A percentile compares a stretch with the other conserved stretches of the same genome.
phyloP scores from a whole-genome alignment of 2,888 invertebrate species.

The Chrysolina oricalcia region DNA sequence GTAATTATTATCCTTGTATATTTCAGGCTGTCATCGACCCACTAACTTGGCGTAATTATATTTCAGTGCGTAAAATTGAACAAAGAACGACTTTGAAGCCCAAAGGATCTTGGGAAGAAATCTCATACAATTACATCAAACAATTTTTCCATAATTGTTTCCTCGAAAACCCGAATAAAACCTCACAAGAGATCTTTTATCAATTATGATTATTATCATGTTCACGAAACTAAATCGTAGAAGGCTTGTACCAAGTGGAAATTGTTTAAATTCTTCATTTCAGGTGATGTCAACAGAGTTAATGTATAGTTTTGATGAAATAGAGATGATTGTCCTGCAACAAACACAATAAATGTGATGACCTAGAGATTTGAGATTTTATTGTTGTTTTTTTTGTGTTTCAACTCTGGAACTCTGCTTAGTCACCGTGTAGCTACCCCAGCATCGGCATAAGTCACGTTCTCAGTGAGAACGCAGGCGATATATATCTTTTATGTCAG shows the following conservation, averaged over 20 bases:
- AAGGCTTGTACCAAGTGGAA: conserved; percentile 8
- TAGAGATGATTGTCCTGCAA: too few species aligned
- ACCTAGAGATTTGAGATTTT: too few species aligned
- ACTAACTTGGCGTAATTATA: background rate
- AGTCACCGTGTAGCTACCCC: conserved; percentile 4
- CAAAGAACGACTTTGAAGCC: background rate
- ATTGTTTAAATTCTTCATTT: background rate
- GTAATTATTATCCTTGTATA: background rate
- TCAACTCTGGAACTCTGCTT: background rate
- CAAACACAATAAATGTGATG: too few species aligned
- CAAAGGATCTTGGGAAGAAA: background rate
- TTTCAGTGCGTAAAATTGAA: background rate
- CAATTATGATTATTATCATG: background rate
- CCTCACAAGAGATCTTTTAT: background rate
- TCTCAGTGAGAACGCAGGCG: background rate
- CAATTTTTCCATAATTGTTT: conserved; percentile 6
- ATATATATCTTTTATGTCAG: conserved; percentile 34
- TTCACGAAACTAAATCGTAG: background rate
- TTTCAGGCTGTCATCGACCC: background rate
- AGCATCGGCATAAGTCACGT: conserved; percentile 5
- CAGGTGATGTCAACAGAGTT: background rate
- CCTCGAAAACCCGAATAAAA: conserved; percentile 5
- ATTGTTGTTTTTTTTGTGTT: background rate
- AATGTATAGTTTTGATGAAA: too few species aligned
- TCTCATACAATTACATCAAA: background rate